Base-by-base conservation (phyloP, 2,888 invertebrate species). In the Drosophila peninsularis region DNA sequence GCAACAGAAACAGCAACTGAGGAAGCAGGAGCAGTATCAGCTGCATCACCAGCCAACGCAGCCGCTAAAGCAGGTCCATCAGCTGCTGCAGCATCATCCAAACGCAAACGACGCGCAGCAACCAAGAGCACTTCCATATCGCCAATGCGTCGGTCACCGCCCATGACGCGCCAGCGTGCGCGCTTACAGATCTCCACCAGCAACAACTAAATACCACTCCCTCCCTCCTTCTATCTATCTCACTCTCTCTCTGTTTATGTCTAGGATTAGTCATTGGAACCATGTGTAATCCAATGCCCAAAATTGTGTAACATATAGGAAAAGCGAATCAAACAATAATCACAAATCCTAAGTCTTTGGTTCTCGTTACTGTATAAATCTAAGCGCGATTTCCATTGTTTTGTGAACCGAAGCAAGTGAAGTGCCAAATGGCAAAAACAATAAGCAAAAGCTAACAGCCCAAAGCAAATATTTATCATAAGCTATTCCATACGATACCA, bases 121-220 rank as follows among this genome's bases (percentile, higher is more conserved):
- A 49, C 60, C 39, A 42, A 32, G 41, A 41, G 53, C 56, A 52
- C 57, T 62, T 62, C 66, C 76, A 67, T 74, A 68, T 71, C 83
- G 65, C 61, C 73, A 54, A 60, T 65, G 47, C 70, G 85, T 37
- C 73, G 45, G 36, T 85, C 85, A 52, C 85, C 85, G 54, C 89
- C 89, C 55, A 89, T 86, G 85, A 86, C 85, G 47, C 85, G 85
- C n/a, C 85, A 85, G 44, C 82, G 85, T 21, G 88, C 88, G 47
- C 85, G 85, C 73, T 72, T 65, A 67, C 87, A 86, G 89, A 86
- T 86, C 85, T 89, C 85, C 75, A 61, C 75, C 72, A 84, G 78
- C 72, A 86, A 68, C 53, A 82, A 75, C 13, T 77, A 52, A 71
- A 53, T 56, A 14, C 14, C 41, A 41, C 19, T 27, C 19, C 6